Percentiles rank a stretch among this genome's conserved stretches.
These are phyloP conservation scores for Atractosteus spatula DNA, from an alignment of 2,113 vertebrate genomes.

Conservation along the genomic window DNA sequence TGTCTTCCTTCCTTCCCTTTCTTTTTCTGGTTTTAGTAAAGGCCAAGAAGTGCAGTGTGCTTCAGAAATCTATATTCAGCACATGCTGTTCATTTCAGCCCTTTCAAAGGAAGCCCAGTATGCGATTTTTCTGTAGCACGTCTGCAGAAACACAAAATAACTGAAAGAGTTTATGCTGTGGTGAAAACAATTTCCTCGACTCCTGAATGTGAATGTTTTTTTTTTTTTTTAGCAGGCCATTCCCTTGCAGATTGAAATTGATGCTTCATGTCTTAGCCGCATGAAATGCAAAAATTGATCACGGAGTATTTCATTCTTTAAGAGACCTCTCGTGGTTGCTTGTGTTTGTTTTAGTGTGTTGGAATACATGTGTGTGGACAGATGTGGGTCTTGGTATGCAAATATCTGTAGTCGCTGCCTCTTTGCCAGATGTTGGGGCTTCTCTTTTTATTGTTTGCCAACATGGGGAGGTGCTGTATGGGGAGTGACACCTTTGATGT, in stretches of 20 bases:
- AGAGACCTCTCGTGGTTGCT: too few species aligned
- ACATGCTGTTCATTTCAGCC: not conserved
- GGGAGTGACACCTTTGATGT: not conserved
- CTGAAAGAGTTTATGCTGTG: not conserved
- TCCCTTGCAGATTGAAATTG: too few species aligned
- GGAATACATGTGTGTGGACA: too few species aligned
- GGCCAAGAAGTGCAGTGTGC: not conserved
- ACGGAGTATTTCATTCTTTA: too few species aligned
- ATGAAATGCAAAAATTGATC: too few species aligned
- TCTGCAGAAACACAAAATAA: not conserved
- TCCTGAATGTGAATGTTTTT: too few species aligned
- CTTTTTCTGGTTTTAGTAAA: not conserved
- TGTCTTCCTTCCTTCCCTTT: not conserved
- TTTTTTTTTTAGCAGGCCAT: too few species aligned
- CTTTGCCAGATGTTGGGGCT: not conserved
- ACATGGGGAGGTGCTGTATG: not conserved
- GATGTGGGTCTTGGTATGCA: not conserved
- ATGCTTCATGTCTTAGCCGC: too few species aligned
- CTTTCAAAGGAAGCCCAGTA: not conserved
- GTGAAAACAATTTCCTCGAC: not conserved
- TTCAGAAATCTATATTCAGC: constrained; percentile 2
- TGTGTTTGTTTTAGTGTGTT: too few species aligned
- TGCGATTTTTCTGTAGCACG: not conserved
- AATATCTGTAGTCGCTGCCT: not conserved
- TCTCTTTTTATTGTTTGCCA: not conserved